Evolutionary conservation across 2,888 invertebrate genomes (phyloP).

Genomic region (Sycophila texana): DNA sequence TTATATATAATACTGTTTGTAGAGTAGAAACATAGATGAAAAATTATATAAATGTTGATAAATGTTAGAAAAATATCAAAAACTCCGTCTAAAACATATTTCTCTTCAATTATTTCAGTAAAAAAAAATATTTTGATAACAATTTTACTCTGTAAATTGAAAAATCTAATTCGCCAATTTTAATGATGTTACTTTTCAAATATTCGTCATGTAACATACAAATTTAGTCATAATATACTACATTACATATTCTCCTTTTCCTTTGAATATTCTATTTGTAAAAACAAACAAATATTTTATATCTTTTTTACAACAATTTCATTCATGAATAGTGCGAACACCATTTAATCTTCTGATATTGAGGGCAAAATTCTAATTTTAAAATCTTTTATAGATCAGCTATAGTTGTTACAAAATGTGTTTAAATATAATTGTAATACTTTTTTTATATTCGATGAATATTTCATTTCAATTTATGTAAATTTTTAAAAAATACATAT

Average conservation of each 20-base stretch:
- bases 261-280: background rate
- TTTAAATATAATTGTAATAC: background rate
- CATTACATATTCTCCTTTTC: background rate
- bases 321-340: background rate
- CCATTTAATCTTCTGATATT: no score
- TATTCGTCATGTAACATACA: background rate
- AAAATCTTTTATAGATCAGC: background rate
- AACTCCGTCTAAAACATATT: background rate
- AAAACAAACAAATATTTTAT: background rate
- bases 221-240: no score
- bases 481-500: no score
- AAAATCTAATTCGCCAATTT: background rate
- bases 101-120: background rate
- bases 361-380: no score
- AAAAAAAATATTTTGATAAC: background rate
- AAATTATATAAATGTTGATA: no score
- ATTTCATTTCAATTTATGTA: background rate
- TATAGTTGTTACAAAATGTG: background rate
- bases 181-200: background rate
- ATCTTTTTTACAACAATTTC: background rate
- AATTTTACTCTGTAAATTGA: constrained; percentile 1
- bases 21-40: no score
- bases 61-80: no score
- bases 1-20: no score
- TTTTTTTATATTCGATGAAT: background rate